Evolutionary conservation across 2,888 invertebrate species (phyloP).

Genomic region (Carterocephalus palaemon): DNA sequence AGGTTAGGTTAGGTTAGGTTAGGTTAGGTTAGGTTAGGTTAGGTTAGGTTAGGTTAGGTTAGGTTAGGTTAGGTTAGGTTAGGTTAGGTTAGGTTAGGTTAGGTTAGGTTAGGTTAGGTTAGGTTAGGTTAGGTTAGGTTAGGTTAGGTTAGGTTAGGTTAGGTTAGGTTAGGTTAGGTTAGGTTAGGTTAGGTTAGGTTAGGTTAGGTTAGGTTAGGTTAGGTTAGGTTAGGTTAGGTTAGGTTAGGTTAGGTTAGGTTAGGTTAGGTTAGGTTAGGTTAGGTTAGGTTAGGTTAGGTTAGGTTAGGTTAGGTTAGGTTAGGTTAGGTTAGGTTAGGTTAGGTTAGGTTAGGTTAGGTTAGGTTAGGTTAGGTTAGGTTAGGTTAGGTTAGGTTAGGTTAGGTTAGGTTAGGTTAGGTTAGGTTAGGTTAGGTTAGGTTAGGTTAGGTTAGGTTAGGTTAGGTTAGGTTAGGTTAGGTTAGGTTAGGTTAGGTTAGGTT

Average conservation of each 20-base stretch:
- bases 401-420: too few species aligned
- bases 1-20: constrained; percentile 32
- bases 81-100: constrained; percentile 28
- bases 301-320: too few species aligned
- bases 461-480: too few species aligned
- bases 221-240: constrained; percentile 31
- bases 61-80: constrained; percentile 27
- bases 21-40: constrained; percentile 25
- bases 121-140: constrained; percentile 24
- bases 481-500: too few species aligned
- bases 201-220: constrained; percentile 30
- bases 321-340: too few species aligned
- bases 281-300: constrained; percentile 29
- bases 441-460: too few species aligned
- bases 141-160: constrained; percentile 26
- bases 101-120: constrained; percentile 30
- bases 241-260: constrained; percentile 29
- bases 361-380: too few species aligned
- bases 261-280: constrained; percentile 29
- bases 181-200: constrained; percentile 31
- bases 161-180: constrained; percentile 24
- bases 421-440: too few species aligned
- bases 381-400: too few species aligned
- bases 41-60: constrained; percentile 21
- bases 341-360: too few species aligned